Percentiles rank a stretch among this genome's conserved stretches.
Conservation (phyloP, 2,888 invertebrate species). For the Caenorhabditis imperialis region DNA sequence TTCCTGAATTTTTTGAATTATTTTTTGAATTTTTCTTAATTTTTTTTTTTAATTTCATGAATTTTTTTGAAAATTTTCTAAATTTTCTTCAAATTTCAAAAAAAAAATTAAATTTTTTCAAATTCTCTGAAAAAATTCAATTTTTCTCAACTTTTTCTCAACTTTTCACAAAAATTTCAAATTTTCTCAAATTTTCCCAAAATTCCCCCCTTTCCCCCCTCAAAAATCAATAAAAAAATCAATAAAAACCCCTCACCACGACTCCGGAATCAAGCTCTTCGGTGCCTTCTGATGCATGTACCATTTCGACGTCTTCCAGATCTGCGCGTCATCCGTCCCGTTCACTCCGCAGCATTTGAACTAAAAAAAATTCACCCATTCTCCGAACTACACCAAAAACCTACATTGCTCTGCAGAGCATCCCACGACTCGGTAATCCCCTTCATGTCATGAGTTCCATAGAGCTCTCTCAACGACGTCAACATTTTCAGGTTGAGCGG, state of each 20-base stretch:
- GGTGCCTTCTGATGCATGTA: conserved; percentile 74
- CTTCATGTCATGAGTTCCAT: conserved; percentile 72
- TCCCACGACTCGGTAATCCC: conserved; percentile 76
- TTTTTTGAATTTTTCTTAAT: too few relatives aligned
- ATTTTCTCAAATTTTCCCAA: too few relatives aligned
- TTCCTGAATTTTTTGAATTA: too few relatives aligned
- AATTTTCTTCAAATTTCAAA: too few relatives aligned
- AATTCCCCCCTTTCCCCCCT: too few relatives aligned
- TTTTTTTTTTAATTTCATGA: too few relatives aligned
- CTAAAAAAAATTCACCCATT: conserved; percentile 67
- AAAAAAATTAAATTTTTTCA: too few relatives aligned
- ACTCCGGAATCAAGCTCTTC: conserved; percentile 54
- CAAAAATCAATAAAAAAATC: not conserved
- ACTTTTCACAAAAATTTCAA: too few relatives aligned
- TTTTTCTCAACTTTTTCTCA: too few relatives aligned
- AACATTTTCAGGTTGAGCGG: conserved; percentile 77
- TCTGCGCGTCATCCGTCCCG: conserved; percentile 72
- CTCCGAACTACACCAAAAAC: conserved; percentile 24
- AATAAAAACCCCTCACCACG: conserved; percentile 44
- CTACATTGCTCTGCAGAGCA: conserved; percentile 73
- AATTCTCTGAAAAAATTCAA: not conserved
- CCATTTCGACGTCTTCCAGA: conserved; percentile 78
- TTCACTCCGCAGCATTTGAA: conserved; percentile 78
- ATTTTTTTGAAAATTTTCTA: too few relatives aligned
- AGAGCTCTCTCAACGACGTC: conserved; percentile 75